phyloP scores from a whole-genome alignment of 2,113 vertebrate genomes.

The Maccullochella peelii region DNA sequence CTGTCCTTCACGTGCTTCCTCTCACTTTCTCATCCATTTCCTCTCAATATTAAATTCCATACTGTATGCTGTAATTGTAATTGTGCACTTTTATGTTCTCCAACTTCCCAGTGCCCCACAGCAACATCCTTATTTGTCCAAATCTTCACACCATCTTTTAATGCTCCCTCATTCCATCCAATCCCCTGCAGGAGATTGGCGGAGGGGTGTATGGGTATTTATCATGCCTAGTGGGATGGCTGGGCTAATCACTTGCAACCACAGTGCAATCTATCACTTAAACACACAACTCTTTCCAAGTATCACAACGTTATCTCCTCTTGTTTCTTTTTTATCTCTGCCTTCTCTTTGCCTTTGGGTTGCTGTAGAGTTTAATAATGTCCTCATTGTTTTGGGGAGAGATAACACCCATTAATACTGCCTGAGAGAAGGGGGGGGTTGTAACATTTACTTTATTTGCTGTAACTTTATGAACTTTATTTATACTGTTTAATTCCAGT shows the following conservation, averaged over 20 bases:
- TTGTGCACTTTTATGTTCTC: not conserved
- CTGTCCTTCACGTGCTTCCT: not conserved
- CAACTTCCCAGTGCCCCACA: not conserved
- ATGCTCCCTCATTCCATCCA: not conserved
- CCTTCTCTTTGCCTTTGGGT: not conserved
- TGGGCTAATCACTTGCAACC: constrained; percentile 37
- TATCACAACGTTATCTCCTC: constrained; percentile 7
- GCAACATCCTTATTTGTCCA: not conserved
- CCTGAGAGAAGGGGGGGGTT: not conserved
- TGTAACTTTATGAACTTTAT: not conserved
- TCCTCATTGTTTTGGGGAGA: constrained; percentile 5
- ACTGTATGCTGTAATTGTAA: not conserved
- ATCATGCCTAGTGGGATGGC: constrained; percentile 15
- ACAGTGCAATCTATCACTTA: constrained; percentile 36
- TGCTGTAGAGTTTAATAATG: constrained; percentile 23
- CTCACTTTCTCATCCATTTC: not conserved
- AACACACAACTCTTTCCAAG: not conserved
- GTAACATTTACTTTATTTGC: not conserved
- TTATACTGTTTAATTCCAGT: not conserved
- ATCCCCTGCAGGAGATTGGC: constrained; percentile 16
- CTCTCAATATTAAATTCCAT: not conserved
- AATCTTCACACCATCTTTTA: not conserved
- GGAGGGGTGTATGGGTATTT: constrained; percentile 35
- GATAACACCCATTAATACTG: not conserved
- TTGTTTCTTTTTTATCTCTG: constrained; percentile 21